phyloP scores from a whole-genome alignment of 2,888 invertebrate species.

The Quadroppia sp. region DNA sequence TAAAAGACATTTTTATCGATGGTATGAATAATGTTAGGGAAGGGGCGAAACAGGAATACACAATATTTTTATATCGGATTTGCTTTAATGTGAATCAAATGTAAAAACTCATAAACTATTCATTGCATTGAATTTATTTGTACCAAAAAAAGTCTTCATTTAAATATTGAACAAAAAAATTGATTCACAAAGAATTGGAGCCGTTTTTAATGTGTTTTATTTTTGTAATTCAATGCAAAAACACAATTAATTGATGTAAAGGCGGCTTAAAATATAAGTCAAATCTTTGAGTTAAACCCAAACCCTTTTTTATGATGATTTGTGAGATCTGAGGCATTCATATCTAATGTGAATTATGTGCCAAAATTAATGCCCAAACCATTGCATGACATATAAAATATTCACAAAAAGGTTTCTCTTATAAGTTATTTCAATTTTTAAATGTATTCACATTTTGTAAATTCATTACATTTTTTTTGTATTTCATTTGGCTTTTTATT shows the following conservation, averaged over 20 bases:
- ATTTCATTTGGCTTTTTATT: too few species aligned
- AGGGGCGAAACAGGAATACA: neutral
- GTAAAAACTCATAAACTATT: neutral
- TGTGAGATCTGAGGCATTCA: neutral
- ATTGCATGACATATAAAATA: neutral
- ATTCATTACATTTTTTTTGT: too few species aligned
- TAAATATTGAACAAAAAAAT: too few species aligned
- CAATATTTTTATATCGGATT: neutral
- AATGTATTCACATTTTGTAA: too few species aligned
- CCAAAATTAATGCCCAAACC: neutral
- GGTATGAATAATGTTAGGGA: neutral
- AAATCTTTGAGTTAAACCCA: neutral
- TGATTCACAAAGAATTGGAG: neutral
- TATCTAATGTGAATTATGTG: conserved; percentile 1
- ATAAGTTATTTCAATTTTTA: too few species aligned
- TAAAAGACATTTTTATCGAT: neutral
- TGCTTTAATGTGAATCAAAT: neutral
- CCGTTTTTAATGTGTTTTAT: too few species aligned
- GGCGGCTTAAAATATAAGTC: neutral
- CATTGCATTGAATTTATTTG: too few species aligned
- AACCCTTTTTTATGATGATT: neutral
- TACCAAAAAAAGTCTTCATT: too few species aligned
- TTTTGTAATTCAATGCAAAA: neutral
- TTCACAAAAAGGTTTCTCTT: too few species aligned
- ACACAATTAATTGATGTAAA: neutral